Conservation (phyloP, 2,797 vertebrate genomes). For the Siniperca obscura region DNA sequence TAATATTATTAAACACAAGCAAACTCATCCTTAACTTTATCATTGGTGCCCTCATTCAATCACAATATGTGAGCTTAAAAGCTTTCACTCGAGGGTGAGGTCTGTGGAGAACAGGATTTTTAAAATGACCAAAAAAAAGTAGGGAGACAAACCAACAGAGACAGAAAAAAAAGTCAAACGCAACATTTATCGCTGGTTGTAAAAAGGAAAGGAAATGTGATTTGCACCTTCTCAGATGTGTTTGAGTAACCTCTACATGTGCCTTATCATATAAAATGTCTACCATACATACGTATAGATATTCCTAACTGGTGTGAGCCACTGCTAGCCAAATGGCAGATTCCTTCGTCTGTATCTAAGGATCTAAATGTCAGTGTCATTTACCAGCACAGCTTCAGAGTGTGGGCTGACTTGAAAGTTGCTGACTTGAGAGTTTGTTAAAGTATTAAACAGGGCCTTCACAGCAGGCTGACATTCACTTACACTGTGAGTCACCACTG, state of each 20-base stretch:
- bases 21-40: conserved; percentile 3
- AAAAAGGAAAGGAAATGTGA: conserved; percentile 6
- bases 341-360: conserved; percentile 7
- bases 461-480: conserved; percentile 15
- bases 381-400: conserved; percentile 12
- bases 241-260: neutral
- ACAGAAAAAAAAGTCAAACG: neutral
- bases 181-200: neutral
- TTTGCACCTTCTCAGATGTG: neutral
- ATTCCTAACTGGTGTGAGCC: neutral
- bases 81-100: neutral
- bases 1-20: conserved; percentile 33
- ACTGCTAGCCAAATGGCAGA: neutral
- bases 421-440: conserved; percentile 28
- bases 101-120: neutral
- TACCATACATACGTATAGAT: neutral
- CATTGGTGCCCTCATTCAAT: conserved; percentile 14
- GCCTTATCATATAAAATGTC: neutral
- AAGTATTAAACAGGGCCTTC: conserved; percentile 29
- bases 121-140: neutral
- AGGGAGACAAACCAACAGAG: neutral
- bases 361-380: conserved; percentile 27
- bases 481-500: conserved; percentile 38
- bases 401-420: conserved; percentile 20
- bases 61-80: conserved; percentile 2